Evolutionary conservation across 1,140 invertebrate genomes (phyloP), one percentile per base, ranked within the genome.

Genomic region (Bombus fervidus): DNA sequence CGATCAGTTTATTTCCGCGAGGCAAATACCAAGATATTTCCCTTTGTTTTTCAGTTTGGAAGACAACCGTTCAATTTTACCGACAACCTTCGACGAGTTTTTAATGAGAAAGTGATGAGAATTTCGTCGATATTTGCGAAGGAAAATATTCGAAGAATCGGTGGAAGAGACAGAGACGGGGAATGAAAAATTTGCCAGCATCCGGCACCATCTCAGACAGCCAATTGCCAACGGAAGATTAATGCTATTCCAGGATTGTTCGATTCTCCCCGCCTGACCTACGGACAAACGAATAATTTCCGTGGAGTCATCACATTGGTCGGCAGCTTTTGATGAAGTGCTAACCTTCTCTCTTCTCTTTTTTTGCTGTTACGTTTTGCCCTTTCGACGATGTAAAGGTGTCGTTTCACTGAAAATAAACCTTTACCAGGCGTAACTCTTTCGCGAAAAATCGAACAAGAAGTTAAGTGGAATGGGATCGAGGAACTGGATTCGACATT

Each of bases 201-300:
- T 86, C 74, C 86, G 77, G 81, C 71, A 82, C 59, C 86, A 77
- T 81, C 88, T 83, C 81, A 82, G 86, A 91, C 88, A 90, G 79
- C 81, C 88, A 90, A 91, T 91, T 84, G 90, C 66, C 74, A 84
- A 78, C 75, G 68, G 84, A 86, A 91, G 85, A 91, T 91, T 91
- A 89, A 90, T 90, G 85, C 77, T 64, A 88, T 77, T 83, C 77
- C 83, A 72, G 85, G 87, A 91, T 85, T 85, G 85, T 76, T 85
- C 77, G 85, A 53, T 78, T 80, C 72, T 59, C 72, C 34, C 71
- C 81, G 66, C 59, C 75, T 85, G 66, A 85, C 76, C 72, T 66
- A 66, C 39, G 88, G 80, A 86, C 62, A 86, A 83, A 85, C 82
- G 85, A 90, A 88, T 88, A 84, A 90, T 90, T 91, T 84, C 76